Percentiles rank a stretch among this genome's conserved stretches.
phyloP scores from a whole-genome alignment of 1,140 invertebrate species.

The Nasonia giraulti region DNA sequence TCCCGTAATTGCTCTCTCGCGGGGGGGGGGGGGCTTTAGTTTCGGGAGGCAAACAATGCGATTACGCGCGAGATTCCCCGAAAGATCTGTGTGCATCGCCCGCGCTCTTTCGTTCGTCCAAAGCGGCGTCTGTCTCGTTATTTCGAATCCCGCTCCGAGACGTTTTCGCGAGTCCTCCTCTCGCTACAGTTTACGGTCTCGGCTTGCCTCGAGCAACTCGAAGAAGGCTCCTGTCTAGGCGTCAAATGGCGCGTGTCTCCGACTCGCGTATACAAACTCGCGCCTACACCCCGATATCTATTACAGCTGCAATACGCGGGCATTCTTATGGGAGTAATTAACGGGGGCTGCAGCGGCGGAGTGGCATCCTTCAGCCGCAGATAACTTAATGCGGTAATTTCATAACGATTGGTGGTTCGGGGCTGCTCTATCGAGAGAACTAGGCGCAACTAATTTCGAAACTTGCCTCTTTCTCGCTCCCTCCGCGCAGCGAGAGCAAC shows the following conservation, averaged over 20 bases:
- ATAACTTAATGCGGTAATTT: slow-evolving; percentile 23
- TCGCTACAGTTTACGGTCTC: neutral
- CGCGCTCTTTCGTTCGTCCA: neutral
- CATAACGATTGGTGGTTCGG: slow-evolving; percentile 29
- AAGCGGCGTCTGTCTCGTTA: neutral
- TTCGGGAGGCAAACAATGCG: neutral
- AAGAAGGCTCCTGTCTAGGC: neutral
- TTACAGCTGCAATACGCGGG: slow-evolving; percentile 17
- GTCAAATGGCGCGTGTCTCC: slow-evolving; percentile 22
- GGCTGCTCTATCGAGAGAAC: slow-evolving; percentile 23
- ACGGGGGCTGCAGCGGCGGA: neutral
- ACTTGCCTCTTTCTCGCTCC: slow-evolving; percentile 13
- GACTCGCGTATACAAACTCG: neutral
- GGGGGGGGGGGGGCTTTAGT: neutral
- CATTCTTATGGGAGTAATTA: slow-evolving; percentile 50
- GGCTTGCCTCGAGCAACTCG: slow-evolving; percentile 1
- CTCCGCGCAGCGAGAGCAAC: neutral
- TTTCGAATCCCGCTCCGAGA: neutral
- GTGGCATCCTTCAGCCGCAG: neutral
- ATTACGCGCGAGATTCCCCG: neutral
- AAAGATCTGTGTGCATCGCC: neutral
- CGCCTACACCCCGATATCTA: slow-evolving; percentile 11
- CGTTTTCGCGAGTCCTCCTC: slow-evolving; percentile 10
- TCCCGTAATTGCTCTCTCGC: neutral
- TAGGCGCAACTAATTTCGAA: slow-evolving; percentile 36